Evolutionary conservation across 2,113 vertebrate genomes (phyloP), one percentile per base, ranked within the genome.

Genomic region (Phrynocephalus versicolor): DNA sequence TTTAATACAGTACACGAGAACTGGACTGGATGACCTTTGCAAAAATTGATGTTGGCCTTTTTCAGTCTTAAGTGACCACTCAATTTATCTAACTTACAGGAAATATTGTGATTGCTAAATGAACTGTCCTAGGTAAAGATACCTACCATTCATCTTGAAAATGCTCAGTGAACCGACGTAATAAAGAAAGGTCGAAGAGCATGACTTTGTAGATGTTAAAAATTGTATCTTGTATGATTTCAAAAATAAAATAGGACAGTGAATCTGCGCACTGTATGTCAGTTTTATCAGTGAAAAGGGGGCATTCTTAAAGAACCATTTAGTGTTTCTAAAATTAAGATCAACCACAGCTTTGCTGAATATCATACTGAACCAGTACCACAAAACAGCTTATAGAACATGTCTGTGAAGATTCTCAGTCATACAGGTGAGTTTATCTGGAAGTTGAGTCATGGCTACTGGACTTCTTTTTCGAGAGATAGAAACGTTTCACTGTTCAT

Each of bases 51-150:
- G 85, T 85, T 96, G 95, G 87, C 95, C 95, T 95, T 94, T 94
- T 84, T 94, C 92, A 85, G 88, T 91, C 85, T 94, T 93, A 95
- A 94, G 90, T 95, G 95, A 96, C 93, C 90, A 0, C 86, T 91
- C 93, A 94, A 96, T 96, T 95, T 95, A 96, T 96, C 96, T 94
- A 95, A 95, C 93, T 96, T 96, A 95, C 16, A 86, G 92, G 85
- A 95, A 96, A 91, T 94, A 91, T 73, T 87, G 92, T 94, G 94
- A 96, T 93, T 94, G 94, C 87, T 95, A 93, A 94, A 94, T 95
- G 93, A 94, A 92, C 88, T 95, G 94, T 95, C 95, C 84, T 86
- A 89, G 57, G 81, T 87, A 90, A 93, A 96, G 91, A 93, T 95
- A 94, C 75, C 88, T 58, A 57, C 89, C 80, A 94, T 96, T 94